Percentiles rank a stretch among this genome's conserved stretches.
Conservation (phyloP, 2,113 vertebrate species). For the Aspidoscelis tigris region DNA sequence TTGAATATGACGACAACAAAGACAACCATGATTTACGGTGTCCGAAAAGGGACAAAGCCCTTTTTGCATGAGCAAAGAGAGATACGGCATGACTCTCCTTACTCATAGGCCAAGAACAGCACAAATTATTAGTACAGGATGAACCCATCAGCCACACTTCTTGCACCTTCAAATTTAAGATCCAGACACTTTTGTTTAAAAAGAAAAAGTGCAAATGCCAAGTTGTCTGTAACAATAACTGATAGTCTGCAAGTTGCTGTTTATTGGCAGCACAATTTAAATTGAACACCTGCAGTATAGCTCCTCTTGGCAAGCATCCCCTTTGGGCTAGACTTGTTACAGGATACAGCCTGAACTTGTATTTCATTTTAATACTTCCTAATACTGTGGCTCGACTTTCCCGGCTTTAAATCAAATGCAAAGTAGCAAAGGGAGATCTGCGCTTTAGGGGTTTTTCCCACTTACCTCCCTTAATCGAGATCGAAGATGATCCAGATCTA, state of each 20-base stretch:
- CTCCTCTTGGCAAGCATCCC: not conserved
- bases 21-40: not conserved
- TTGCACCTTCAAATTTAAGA: conserved; percentile 4
- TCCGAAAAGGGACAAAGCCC: not conserved
- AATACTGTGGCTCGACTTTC: conserved; percentile 16
- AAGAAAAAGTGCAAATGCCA: not conserved
- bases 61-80: not conserved
- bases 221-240: not conserved
- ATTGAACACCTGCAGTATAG: conserved; percentile 21
- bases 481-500: too few species aligned
- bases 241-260: not conserved
- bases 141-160: not conserved
- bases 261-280: conserved; percentile 23
- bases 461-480: too few species aligned
- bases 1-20: not conserved
- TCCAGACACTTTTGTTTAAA: not conserved
- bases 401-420: conserved; percentile 23
- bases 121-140: not conserved
- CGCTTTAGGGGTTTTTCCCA: too few species aligned
- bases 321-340: not conserved
- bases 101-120: not conserved
- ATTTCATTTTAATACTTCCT: conserved; percentile 27
- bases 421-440: not conserved
- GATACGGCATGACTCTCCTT: not conserved
- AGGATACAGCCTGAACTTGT: conserved; percentile 24